These are phyloP conservation scores for Spea hammondii DNA, from an alignment of 2,797 vertebrate genomes.

Conservation along the genomic window DNA sequence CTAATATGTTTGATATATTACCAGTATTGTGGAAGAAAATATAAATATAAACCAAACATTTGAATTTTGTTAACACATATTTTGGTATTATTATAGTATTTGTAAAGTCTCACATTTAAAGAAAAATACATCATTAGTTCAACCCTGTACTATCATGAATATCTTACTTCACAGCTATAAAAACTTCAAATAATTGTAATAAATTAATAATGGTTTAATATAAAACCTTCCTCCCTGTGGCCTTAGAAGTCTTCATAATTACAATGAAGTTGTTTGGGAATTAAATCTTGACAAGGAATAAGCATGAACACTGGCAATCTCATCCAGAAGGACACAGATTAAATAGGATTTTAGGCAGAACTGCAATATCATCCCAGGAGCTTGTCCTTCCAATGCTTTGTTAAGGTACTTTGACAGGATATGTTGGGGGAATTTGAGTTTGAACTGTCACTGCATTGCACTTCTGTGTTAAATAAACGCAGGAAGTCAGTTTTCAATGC, in stretches of 20 bases:
- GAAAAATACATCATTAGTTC: too few species aligned
- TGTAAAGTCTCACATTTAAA: too few species aligned
- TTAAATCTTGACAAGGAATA: not conserved
- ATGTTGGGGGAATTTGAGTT: slow-evolving; percentile 45
- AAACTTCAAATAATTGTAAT: too few species aligned
- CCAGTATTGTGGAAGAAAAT: too few species aligned
- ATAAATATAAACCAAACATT: too few species aligned
- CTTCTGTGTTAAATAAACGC: slow-evolving; percentile 40
- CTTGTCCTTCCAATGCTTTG: slow-evolving; percentile 27
- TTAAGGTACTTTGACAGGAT: slow-evolving; percentile 33
- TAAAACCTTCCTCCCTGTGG: not conserved
- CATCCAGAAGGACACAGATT: slow-evolving; percentile 4
- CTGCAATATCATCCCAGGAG: slow-evolving; percentile 40
- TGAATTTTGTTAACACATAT: too few species aligned
- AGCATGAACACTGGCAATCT: slow-evolving; percentile 4
- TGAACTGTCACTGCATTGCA: slow-evolving; percentile 42
- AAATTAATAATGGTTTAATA: slow-evolving; percentile 1
- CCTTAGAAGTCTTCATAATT: slow-evolving; percentile 1
- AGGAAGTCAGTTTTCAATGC: slow-evolving; percentile 35
- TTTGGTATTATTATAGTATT: too few species aligned
- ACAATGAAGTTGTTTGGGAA: slow-evolving; percentile 5
- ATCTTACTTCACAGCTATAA: too few species aligned
- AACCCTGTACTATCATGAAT: too few species aligned
- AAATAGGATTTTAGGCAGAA: slow-evolving; percentile 32
- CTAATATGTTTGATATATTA: too few species aligned